Base-by-base conservation (phyloP, 2,113 vertebrate genomes). In the Pogonocichla stellata region DNA sequence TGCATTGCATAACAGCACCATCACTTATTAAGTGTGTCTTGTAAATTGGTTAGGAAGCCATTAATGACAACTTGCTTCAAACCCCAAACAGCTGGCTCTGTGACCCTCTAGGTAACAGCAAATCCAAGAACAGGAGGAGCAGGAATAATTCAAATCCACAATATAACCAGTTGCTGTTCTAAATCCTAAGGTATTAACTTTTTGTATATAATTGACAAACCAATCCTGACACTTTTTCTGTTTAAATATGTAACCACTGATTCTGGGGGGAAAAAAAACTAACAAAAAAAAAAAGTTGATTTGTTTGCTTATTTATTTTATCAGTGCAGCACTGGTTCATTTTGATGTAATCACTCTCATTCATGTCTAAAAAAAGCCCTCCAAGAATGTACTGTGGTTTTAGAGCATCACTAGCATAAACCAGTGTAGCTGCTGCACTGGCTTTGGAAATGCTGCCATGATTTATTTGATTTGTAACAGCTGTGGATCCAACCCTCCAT, bases 211-310 rank as follows among this genome's bases (percentile, higher is more conserved):
- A 60, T 12, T n/a, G 5, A 29, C 29, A 75, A 90, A 88, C 5
- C 34, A 33, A 67, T 77, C 19, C 42, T 48, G 51, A 14, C n/a
- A 26, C 1, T 50, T 80, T 28, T 56, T 62, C 17, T 84, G 6
- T 20, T 79, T 50, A 67, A 92, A 56, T 60, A 12, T 17, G 6
- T 8, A 67, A 14, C 5, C 62, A 36, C 3, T 4, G 16, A 83
- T 22, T 42, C 13, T 12, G 38, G 10, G 19, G 5, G 5, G 6
- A 34, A 60, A 3, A 14, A 3, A 2, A 6, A 25, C n/a, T n/a
- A 40, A 9, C 38, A 42, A 42, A 42, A 38, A 64, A 3, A 14
- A 38, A 3, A 13, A 22, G 5, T n/a, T 2, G 2, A 19, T 51
- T 57, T 53, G 7, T 73, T 58, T 19, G 3, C 4, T 38, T 50